Percentiles rank a stretch among this genome's conserved stretches.
Conservation (phyloP, 2,888 invertebrate species). For the Andricus quercusramuli region DNA sequence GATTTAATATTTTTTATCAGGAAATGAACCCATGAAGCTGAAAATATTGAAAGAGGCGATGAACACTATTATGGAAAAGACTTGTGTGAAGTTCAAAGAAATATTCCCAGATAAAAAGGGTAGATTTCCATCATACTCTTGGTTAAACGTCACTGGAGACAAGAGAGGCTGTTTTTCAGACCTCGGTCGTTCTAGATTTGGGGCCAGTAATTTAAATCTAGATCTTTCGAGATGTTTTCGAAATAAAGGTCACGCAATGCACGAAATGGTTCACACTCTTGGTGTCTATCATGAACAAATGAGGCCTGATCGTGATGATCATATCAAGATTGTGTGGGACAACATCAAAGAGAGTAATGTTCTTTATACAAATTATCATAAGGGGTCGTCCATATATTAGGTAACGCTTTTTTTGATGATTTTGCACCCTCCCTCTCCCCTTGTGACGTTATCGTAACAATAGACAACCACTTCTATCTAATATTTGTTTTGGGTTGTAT, state of each 20-base stretch:
- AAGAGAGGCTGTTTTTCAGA: conserved; percentile 54
- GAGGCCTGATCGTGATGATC: conserved; percentile 56
- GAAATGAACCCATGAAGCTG: conserved; percentile 30
- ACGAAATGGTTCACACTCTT: conserved; percentile 57
- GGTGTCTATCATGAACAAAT: conserved; percentile 58
- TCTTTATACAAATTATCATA: background rate
- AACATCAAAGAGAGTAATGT: conserved; percentile 53
- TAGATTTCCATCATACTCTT: conserved; percentile 43
- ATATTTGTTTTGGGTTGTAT: too few species aligned
- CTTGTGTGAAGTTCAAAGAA: conserved; percentile 52
- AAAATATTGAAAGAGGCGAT: conserved; percentile 51
- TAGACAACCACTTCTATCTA: too few species aligned
- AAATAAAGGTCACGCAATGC: conserved; percentile 52
- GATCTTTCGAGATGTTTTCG: conserved; percentile 50
- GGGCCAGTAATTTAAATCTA: conserved; percentile 50
- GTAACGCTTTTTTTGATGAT: too few species aligned
- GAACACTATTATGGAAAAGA: conserved; percentile 47
- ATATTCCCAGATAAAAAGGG: conserved; percentile 49
- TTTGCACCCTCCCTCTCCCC: too few species aligned
- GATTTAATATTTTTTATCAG: background rate
- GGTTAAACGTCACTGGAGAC: conserved; percentile 57
- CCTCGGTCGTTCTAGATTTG: conserved; percentile 48
- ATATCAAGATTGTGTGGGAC: conserved; percentile 55
- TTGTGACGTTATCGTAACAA: too few species aligned
- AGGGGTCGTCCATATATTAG: too few species aligned